Evolutionary conservation across 2,113 vertebrate species (phyloP).

Genomic region (Brienomyrus longianalis): DNA sequence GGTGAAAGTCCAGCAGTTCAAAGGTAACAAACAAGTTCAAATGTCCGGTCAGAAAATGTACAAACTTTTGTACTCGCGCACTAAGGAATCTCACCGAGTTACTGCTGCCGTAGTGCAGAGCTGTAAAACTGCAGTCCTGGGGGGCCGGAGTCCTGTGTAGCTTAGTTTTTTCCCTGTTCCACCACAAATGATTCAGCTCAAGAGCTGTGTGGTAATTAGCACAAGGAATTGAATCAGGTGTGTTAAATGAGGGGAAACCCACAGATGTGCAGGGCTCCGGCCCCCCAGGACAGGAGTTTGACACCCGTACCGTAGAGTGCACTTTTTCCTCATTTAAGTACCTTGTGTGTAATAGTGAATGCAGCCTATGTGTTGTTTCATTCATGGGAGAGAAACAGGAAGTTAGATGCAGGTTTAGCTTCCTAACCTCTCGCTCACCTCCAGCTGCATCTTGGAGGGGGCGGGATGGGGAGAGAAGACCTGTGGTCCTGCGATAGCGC

Average conservation of each 20-base stretch:
- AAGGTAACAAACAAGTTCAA: no score
- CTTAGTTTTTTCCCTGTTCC: no score
- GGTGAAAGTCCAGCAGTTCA: background rate
- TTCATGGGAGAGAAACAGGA: background rate
- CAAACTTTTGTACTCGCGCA: background rate
- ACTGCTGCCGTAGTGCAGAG: no score
- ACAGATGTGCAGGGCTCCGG: no score
- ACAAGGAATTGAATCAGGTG: no score
- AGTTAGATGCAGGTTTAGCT: slow-evolving; percentile 1
- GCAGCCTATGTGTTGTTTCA: background rate
- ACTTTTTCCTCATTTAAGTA: background rate
- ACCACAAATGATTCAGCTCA: no score
- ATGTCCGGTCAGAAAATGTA: background rate
- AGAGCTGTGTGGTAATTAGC: no score
- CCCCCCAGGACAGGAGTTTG: no score
- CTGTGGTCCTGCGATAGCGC: slow-evolving; percentile 39
- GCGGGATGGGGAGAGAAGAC: slow-evolving; percentile 7
- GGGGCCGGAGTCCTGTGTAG: no score
- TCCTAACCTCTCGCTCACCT: background rate
- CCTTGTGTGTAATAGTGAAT: background rate
- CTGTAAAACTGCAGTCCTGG: no score
- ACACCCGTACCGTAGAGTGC: no score
- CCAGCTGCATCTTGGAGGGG: background rate
- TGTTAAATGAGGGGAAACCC: no score
- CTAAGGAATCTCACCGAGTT: background rate